These are phyloP conservation scores for Drosophila subsilvestris DNA, from an alignment of 2,888 invertebrate species.

Conservation along the genomic window DNA sequence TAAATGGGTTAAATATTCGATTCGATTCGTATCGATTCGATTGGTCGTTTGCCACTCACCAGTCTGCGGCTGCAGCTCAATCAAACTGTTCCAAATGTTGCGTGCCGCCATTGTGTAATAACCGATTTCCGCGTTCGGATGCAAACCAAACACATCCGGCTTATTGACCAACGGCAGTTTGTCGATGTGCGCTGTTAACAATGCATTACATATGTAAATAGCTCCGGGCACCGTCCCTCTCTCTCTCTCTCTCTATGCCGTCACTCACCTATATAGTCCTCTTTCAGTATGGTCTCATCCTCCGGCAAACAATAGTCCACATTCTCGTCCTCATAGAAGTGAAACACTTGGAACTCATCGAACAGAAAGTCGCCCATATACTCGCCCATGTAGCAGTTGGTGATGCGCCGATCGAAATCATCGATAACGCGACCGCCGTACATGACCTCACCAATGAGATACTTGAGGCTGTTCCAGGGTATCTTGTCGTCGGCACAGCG, in stretches of 20 bases:
- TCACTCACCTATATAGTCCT: slow-evolving; percentile 89
- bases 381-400: slow-evolving; percentile 95
- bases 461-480: slow-evolving; percentile 96
- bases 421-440: slow-evolving; percentile 97
- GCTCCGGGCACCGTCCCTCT: slow-evolving; percentile 11
- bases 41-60: slow-evolving; percentile 85
- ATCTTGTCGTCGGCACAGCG: slow-evolving; percentile 88
- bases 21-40: slow-evolving; percentile 9
- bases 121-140: slow-evolving; percentile 97
- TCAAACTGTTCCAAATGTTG: slow-evolving; percentile 93
- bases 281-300: slow-evolving; percentile 86
- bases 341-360: slow-evolving; percentile 95
- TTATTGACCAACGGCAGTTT: slow-evolving; percentile 92
- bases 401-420: slow-evolving; percentile 94
- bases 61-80: slow-evolving; percentile 95
- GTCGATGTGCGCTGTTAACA: slow-evolving; percentile 89
- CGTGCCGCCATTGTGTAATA: slow-evolving; percentile 95
- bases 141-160: slow-evolving; percentile 96
- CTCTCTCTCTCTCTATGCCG: no score
- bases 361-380: slow-evolving; percentile 97
- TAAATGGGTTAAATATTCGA: slow-evolving; percentile 23
- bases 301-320: slow-evolving; percentile 92
- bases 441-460: slow-evolving; percentile 97
- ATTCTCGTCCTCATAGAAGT: slow-evolving; percentile 90
- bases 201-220: slow-evolving; percentile 59